phyloP scores from a whole-genome alignment of 2,888 invertebrate species.

The Eumerus sabulonum region DNA sequence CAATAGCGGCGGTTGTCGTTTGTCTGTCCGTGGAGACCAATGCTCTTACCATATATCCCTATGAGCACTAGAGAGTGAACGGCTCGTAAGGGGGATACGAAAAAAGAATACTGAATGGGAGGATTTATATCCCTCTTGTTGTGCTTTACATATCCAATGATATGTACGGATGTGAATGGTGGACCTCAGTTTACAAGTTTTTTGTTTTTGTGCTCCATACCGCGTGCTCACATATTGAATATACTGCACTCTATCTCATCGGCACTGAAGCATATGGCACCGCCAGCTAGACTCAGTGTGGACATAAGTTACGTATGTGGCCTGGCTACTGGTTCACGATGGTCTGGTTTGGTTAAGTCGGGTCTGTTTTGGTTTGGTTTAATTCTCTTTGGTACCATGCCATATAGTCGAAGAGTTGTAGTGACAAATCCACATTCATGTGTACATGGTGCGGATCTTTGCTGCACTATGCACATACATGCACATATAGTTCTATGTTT shows the following conservation, averaged over 20 bases:
- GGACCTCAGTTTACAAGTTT: background rate
- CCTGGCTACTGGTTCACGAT: conserved; percentile 34
- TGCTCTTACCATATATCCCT: conserved; percentile 43
- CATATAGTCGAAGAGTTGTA: conserved; percentile 13
- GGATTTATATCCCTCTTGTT: conserved; percentile 59
- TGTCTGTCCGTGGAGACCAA: conserved; percentile 38
- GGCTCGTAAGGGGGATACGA: conserved; percentile 11
- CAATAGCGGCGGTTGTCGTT: conserved; percentile 43
- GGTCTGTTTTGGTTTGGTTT: conserved; percentile 10
- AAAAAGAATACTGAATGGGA: conserved; percentile 50
- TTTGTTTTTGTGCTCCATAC: conserved; percentile 37
- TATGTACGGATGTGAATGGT: conserved; percentile 22
- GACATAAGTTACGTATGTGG: conserved; percentile 57
- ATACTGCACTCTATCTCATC: conserved; percentile 43
- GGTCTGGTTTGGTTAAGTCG: background rate
- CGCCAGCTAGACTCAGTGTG: conserved; percentile 14
- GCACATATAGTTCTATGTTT: conserved; percentile 34
- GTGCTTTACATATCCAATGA: conserved; percentile 49
- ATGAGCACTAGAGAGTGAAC: conserved; percentile 36
- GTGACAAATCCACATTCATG: too few species aligned
- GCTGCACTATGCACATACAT: conserved; percentile 18
- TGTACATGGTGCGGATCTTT: conserved; percentile 12
- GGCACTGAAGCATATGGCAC: conserved; percentile 40
- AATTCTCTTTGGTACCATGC: conserved; percentile 18
- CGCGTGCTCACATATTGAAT: conserved; percentile 44